Evolutionary conservation across 2,888 invertebrate genomes (phyloP).

Genomic region (Agrotis exclamationis): DNA sequence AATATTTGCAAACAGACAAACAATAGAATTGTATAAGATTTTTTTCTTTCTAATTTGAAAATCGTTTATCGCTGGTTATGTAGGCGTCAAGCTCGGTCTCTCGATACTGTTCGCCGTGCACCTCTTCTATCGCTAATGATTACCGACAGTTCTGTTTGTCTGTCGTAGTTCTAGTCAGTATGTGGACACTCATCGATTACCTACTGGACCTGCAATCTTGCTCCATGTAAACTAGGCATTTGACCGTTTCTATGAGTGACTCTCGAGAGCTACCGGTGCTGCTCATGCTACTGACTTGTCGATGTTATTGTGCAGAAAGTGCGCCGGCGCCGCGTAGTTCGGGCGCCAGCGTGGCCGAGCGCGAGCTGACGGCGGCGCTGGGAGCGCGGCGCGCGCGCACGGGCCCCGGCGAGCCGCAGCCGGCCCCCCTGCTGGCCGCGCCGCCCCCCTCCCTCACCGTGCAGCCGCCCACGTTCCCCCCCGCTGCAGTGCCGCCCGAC

Average conservation of each 20-base stretch:
- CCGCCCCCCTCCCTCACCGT: constrained; percentile 8
- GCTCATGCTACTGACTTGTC: neutral
- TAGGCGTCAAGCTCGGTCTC: too few species aligned
- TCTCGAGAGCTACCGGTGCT: neutral
- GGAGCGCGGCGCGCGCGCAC: constrained; percentile 75
- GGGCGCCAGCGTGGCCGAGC: constrained; percentile 75
- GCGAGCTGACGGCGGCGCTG: constrained; percentile 78
- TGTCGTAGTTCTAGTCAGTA: too few species aligned
- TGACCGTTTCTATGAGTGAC: neutral
- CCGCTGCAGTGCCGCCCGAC: constrained; percentile 69
- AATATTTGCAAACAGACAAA: too few species aligned
- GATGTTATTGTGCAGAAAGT: constrained; percentile 39
- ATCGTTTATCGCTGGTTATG: too few species aligned
- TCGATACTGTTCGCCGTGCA: too few species aligned
- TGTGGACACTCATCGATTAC: too few species aligned
- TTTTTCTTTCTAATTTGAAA: too few species aligned
- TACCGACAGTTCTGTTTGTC: too few species aligned
- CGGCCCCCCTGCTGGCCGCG: constrained; percentile 23
- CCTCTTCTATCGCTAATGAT: too few species aligned
- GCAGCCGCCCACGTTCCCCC: constrained; percentile 66
- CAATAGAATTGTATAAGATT: too few species aligned
- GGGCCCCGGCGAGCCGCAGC: constrained; percentile 50
- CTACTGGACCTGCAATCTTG: too few species aligned
- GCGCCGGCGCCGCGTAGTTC: constrained; percentile 36
- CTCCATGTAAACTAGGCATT: too few species aligned